These are phyloP conservation scores for Erythrolamprus reginae DNA, from an alignment of 2,113 vertebrate genomes.

Conservation along the genomic window DNA sequence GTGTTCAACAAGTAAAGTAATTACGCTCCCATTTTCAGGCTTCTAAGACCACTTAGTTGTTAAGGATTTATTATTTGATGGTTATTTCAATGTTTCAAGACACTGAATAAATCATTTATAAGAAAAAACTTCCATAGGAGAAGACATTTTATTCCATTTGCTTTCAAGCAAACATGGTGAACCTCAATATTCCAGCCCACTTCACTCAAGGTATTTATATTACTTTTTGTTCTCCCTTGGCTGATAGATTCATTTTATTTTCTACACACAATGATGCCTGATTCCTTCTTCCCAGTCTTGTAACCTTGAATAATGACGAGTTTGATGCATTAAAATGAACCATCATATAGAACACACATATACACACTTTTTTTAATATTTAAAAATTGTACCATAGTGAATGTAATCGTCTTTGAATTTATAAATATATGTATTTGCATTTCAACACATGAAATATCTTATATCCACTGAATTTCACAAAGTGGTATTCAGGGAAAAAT, in stretches of 20 bases:
- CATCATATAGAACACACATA: neutral
- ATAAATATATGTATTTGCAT: neutral
- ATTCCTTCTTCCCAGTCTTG: neutral
- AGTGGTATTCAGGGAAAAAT: neutral
- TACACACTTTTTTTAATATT: neutral
- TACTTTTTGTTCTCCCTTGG: neutral
- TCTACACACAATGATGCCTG: accelerated
- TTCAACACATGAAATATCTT: neutral
- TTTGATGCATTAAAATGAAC: neutral
- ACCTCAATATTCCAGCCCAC: neutral
- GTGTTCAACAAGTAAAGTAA: conserved; percentile 14
- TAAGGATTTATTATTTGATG: conserved; percentile 41
- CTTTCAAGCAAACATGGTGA: neutral
- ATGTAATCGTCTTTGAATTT: neutral
- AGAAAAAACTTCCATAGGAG: conserved; percentile 9
- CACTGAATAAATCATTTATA: conserved; percentile 45
- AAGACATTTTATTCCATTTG: accelerated
- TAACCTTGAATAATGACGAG: neutral
- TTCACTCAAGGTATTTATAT: neutral
- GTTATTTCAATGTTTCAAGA: conserved; percentile 40
- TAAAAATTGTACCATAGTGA: neutral
- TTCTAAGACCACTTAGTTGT: conserved; percentile 28
- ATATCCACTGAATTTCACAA: neutral
- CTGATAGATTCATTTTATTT: accelerated
- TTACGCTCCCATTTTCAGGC: conserved; percentile 9